These are phyloP conservation scores for Patella depressa DNA, from an alignment of 2,888 invertebrate genomes.

Conservation along the genomic window DNA sequence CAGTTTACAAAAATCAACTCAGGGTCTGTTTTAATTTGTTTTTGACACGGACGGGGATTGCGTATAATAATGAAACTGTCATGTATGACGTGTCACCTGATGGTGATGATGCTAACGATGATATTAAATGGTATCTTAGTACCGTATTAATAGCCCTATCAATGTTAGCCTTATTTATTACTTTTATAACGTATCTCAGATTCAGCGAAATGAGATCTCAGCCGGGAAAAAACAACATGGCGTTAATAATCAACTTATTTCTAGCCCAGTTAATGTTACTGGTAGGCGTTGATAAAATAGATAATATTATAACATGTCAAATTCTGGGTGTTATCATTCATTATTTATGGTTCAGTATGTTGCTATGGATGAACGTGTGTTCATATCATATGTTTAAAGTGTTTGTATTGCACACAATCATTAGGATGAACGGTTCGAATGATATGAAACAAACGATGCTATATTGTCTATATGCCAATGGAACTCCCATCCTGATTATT, in stretches of 20 bases:
- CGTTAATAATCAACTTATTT: constrained; percentile 35
- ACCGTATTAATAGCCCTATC: constrained; percentile 26
- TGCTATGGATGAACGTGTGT: constrained; percentile 44
- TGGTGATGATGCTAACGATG: background rate
- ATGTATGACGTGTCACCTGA: background rate
- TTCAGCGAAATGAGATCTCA: constrained; percentile 35
- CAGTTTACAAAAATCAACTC: background rate
- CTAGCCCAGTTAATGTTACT: constrained; percentile 37
- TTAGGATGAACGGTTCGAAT: constrained; percentile 3
- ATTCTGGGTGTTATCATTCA: constrained; percentile 40
- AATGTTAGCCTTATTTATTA: constrained; percentile 34
- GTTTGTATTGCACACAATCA: constrained; percentile 15
- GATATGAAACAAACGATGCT: constrained; percentile 20
- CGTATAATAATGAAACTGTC: background rate
- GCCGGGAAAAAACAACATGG: constrained; percentile 42
- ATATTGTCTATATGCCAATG: constrained; percentile 23
- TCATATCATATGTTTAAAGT: constrained; percentile 42
- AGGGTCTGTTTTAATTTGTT: background rate
- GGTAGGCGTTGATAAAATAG: constrained; percentile 28
- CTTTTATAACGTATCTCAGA: constrained; percentile 36
- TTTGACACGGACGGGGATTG: background rate
- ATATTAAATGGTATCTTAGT: background rate
- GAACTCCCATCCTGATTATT: constrained; percentile 17
- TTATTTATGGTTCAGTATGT: constrained; percentile 40
- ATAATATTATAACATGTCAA: constrained; percentile 28